A percentile compares a stretch with the other conserved stretches of the same genome.
These are phyloP conservation scores for Drosophila equinoxialis DNA, from an alignment of 1,140 invertebrate species.

Conservation along the genomic window DNA sequence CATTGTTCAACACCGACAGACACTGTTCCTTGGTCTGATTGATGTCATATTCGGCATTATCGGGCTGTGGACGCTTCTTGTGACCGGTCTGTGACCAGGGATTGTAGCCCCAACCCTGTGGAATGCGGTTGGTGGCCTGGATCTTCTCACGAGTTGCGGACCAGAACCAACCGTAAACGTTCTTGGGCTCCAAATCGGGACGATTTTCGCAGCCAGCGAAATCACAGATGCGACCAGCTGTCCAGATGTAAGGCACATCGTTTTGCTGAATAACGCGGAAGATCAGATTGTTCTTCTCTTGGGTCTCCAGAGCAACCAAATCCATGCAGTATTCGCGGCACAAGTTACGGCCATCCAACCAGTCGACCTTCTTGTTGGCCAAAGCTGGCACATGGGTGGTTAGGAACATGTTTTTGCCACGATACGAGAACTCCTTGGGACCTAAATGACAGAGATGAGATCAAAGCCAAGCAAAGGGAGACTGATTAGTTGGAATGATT, in stretches of 20 bases:
- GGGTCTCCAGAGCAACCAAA: constrained; percentile 92
- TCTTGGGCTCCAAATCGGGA: constrained; percentile 92
- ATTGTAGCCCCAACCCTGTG: constrained; percentile 86
- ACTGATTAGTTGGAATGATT: constrained; percentile 37
- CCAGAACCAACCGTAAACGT: constrained; percentile 96
- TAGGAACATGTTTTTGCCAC: constrained; percentile 95
- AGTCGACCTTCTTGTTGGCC: constrained; percentile 91
- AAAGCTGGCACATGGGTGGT: constrained; percentile 91
- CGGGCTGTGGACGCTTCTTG: constrained; percentile 93
- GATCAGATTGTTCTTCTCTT: constrained; percentile 94
- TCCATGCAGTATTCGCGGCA: constrained; percentile 97
- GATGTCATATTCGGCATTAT: constrained; percentile 96
- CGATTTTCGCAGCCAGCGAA: constrained; percentile 95
- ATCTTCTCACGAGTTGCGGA: constrained; percentile 94
- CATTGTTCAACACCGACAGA: constrained; percentile 93
- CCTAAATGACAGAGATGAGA: constrained; percentile 84
- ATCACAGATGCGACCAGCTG: constrained; percentile 94
- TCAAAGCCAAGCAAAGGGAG: constrained; percentile 26
- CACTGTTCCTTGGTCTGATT: constrained; percentile 94
- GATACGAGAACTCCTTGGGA: constrained; percentile 94
- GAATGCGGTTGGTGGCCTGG: constrained; percentile 90
- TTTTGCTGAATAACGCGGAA: constrained; percentile 93
- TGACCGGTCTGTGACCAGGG: constrained; percentile 95
- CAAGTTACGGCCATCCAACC: constrained; percentile 94
- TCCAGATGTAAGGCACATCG: constrained; percentile 96